phyloP scores from a whole-genome alignment of 1,140 invertebrate species.

The Pemphigus obesinymphae region DNA sequence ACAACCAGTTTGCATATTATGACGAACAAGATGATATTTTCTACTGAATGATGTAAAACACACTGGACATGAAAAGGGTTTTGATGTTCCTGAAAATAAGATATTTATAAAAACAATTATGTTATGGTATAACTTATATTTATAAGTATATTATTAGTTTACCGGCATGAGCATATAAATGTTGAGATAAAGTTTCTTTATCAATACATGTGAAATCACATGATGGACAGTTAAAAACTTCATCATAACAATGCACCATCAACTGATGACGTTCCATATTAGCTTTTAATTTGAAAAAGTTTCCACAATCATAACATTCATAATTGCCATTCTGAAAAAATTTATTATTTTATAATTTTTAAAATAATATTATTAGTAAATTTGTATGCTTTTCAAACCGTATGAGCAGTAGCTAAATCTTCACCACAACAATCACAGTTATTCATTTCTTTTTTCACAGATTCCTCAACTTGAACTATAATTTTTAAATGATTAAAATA shows the following conservation, averaged over 20 bases:
- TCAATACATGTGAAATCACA: slow-evolving; percentile 54
- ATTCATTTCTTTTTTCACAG: slow-evolving; percentile 45
- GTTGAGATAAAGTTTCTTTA: slow-evolving; percentile 55
- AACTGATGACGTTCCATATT: slow-evolving; percentile 54
- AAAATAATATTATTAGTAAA: background rate
- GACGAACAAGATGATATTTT: slow-evolving; percentile 70
- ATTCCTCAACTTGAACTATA: background rate
- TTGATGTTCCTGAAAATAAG: slow-evolving; percentile 49
- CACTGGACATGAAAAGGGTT: slow-evolving; percentile 56
- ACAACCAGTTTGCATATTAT: slow-evolving; percentile 68
- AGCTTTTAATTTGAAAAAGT: slow-evolving; percentile 54
- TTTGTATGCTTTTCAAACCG: slow-evolving; percentile 48
- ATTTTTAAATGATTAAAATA: background rate
- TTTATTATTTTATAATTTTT: background rate
- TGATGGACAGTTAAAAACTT: slow-evolving; percentile 53
- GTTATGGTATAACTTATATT: background rate
- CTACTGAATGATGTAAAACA: slow-evolving; percentile 66
- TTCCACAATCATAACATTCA: slow-evolving; percentile 56
- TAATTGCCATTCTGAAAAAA: slow-evolving; percentile 53
- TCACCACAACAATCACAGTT: slow-evolving; percentile 56
- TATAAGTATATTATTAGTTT: background rate
- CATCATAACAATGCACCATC: slow-evolving; percentile 53
- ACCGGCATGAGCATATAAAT: slow-evolving; percentile 54
- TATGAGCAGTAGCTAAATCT: slow-evolving; percentile 54
- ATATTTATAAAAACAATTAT: background rate